A percentile compares a stretch with the other conserved stretches of the same genome.
phyloP scores from a whole-genome alignment of 1,140 invertebrate species.

The Dendroctonus valens region DNA sequence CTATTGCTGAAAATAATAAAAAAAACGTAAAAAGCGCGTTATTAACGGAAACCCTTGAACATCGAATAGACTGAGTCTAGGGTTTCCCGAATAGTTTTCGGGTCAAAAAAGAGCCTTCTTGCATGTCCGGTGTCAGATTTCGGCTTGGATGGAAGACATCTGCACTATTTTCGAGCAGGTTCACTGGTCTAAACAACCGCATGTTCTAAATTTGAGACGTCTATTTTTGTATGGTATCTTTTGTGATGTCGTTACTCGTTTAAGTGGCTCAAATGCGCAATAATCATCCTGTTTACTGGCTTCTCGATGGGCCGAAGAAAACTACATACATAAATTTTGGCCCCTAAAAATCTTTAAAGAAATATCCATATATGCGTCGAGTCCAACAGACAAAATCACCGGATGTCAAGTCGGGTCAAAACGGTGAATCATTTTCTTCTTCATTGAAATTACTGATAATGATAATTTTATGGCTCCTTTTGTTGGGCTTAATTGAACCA shows the following conservation, averaged over 20 bases:
- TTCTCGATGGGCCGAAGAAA: background rate
- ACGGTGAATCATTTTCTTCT: background rate
- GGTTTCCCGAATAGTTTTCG: too few species aligned
- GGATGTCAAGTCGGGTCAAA: background rate
- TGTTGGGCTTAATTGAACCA: too few species aligned
- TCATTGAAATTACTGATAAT: too few species aligned
- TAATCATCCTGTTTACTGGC: too few species aligned
- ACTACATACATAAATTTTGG: background rate
- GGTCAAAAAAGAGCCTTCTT: too few species aligned
- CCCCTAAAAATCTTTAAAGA: background rate
- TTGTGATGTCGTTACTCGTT: conserved; percentile 1
- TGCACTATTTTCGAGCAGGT: conserved; percentile 15
- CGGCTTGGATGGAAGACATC: conserved; percentile 8
- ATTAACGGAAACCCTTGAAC: too few species aligned
- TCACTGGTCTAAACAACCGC: conserved; percentile 22
- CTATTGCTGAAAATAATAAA: too few species aligned
- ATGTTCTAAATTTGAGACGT: conserved; percentile 15
- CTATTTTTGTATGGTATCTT: conserved; percentile 23
- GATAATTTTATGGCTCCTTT: too few species aligned
- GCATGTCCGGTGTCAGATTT: conserved; percentile 12
- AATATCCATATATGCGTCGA: background rate
- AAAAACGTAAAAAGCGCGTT: too few species aligned
- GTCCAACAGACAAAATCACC: background rate
- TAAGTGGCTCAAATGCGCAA: background rate
- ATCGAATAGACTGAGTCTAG: too few species aligned